Evolutionary conservation across 2,113 vertebrate genomes (phyloP).

Genomic region (Poeciliopsis prolifica): DNA sequence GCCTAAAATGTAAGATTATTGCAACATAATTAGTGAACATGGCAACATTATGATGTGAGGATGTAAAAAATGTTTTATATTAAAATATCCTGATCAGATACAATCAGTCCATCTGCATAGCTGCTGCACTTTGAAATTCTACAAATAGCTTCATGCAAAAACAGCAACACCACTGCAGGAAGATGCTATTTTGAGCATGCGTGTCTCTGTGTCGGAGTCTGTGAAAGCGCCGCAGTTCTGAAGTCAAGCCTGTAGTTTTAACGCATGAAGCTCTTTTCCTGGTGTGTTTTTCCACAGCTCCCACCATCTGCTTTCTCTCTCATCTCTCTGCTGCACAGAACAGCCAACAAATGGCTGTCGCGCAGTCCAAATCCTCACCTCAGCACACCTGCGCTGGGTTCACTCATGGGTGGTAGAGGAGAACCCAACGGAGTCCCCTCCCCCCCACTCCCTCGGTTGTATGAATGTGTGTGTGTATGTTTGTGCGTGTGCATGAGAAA

Average conservation of each 20-base stretch:
- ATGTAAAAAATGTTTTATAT: neutral
- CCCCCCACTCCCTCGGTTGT: constrained; percentile 17
- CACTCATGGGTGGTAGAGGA: constrained; percentile 53
- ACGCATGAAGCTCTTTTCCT: neutral
- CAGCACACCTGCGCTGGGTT: constrained; percentile 61
- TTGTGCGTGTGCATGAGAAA: neutral
- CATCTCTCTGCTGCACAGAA: constrained; percentile 30
- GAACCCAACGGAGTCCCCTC: constrained; percentile 59
- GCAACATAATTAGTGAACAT: neutral
- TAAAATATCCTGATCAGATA: neutral
- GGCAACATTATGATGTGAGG: neutral
- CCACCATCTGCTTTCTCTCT: constrained; percentile 32
- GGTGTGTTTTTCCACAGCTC: constrained; percentile 6
- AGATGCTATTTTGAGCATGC: neutral
- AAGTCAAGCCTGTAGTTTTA: constrained; percentile 39
- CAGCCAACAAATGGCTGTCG: constrained; percentile 58
- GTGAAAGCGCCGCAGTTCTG: constrained; percentile 10
- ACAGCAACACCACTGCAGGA: neutral
- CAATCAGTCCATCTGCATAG: no score
- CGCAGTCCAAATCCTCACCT: constrained; percentile 35
- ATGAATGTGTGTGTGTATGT: constrained; percentile 8
- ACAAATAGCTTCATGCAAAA: no score
- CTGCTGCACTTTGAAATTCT: no score
- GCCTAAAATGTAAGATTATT: neutral
- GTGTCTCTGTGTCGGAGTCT: neutral